These are phyloP conservation scores for Leptinotarsa lineolata DNA, from an alignment of 1,140 invertebrate genomes.

Conservation along the genomic window DNA sequence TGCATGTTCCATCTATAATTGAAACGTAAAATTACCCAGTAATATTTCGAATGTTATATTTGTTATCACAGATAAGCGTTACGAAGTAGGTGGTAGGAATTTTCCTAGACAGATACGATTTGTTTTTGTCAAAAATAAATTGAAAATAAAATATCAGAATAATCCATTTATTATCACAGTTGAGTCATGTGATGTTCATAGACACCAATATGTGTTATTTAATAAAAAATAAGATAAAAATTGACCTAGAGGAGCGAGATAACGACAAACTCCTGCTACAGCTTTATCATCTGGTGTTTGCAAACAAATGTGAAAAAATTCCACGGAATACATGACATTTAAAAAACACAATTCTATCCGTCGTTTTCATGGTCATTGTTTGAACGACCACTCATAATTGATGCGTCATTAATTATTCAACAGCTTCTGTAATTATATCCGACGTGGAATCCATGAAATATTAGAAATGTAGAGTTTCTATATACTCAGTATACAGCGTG, in stretches of 20 bases:
- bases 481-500: no score
- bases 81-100: no score
- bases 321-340: neutral
- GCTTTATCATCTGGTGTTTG: neutral
- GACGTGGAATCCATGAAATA: neutral
- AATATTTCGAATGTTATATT: no score
- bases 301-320: conserved; percentile 8
- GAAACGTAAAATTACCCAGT: no score
- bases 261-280: neutral
- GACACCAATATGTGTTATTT: neutral
- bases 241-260: neutral
- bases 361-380: no score
- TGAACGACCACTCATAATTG: neutral
- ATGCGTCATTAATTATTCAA: neutral
- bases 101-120: no score
- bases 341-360: no score
- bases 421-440: neutral
- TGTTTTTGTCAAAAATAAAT: no score
- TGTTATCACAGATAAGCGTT: no score
- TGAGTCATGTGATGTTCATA: neutral
- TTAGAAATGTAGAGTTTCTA: neutral
- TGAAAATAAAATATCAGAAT: no score
- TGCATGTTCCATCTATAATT: no score
- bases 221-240: conserved; percentile 7
- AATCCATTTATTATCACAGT: neutral